A percentile compares a stretch with the other conserved stretches of the same genome.
Evolutionary conservation across 2,113 vertebrate species (phyloP).

Genomic region (Suncus etruscus): DNA sequence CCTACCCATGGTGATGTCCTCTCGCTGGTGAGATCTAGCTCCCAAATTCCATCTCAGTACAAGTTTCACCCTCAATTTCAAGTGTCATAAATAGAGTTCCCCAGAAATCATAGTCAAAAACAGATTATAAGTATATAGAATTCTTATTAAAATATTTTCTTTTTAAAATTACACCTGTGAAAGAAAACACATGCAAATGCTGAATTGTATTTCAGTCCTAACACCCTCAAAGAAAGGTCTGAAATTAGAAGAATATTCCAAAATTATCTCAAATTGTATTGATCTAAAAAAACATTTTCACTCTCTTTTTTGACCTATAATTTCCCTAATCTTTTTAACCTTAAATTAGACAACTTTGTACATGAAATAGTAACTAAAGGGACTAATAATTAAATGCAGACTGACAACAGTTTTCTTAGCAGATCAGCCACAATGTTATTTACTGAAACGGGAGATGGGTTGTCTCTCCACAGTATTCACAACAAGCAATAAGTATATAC

Average conservation of each 20-base stretch:
- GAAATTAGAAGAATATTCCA: background rate
- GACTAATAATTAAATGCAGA: background rate
- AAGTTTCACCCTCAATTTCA: conserved; percentile 28
- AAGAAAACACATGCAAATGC: background rate
- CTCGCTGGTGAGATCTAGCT: background rate
- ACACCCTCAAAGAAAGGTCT: conserved; percentile 21
- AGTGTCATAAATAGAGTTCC: conserved; percentile 29
- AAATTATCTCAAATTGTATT: conserved; percentile 15
- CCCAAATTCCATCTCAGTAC: background rate
- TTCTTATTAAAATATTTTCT: conserved; percentile 23
- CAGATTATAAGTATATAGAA: conserved; percentile 16
- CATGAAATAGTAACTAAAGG: conserved; percentile 7
- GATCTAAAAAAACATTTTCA: background rate
- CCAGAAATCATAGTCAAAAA: background rate
- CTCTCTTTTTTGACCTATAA: background rate
- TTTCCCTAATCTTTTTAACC: background rate
- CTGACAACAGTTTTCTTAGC: background rate
- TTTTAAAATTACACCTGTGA: background rate
- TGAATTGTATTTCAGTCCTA: background rate
- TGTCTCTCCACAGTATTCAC: background rate
- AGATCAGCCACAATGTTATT: background rate
- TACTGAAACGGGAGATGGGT: conserved; percentile 41
- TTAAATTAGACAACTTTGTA: background rate
- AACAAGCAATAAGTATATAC: background rate
- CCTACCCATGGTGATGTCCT: background rate